Base-by-base conservation (phyloP, 2,797 vertebrate genomes). In the Takifugu ocellatus region DNA sequence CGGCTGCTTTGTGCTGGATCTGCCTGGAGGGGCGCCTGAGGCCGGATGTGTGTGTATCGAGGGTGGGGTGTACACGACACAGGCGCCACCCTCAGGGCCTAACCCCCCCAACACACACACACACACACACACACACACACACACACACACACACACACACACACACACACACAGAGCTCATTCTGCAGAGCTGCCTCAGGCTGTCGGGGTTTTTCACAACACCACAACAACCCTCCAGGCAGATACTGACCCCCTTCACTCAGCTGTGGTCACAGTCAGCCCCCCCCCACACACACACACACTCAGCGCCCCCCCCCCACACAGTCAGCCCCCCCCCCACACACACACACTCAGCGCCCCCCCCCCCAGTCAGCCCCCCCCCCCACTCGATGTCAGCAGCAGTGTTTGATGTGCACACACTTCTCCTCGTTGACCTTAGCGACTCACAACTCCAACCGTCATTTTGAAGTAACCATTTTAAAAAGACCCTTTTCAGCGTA, bases 211-310 rank as follows among this genome's bases (percentile, higher is more conserved):
- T 89, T 89, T 88, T 83, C 87, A 90, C 89, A 24, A 31, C 54
- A 31, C 89, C 88, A 90, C 84, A 61, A 57, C 50, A 81, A 77
- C 84, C 86, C 93, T 87, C 67, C 43, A 88, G 92, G 93, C 92
- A 87, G 89, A 89, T 88, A 82, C 89, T 94, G 94, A 94, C 94
- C 94, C 93, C 90, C 89, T 94, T 92, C 81, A 85, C 63, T 83
- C 70, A 70, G 49, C 61, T 69, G 7, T 56, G 92, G 90, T 94
- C 92, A 94, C 91, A 92, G 89, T 93, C 91, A 89, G 84, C 87
- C 90, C 89, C 88, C 83, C 43, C 6, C 43, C 54, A 31, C 39
- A 27, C 42, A 45, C 39, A 54, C 52, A 54, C 52, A 54, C 52
- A 54, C 53, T n/a, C n/a, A n/a, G n/a, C n/a, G n/a, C 89, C 88